These are phyloP conservation scores for Cepaea nemoralis DNA, from an alignment of 1,140 invertebrate genomes.

Conservation along the genomic window DNA sequence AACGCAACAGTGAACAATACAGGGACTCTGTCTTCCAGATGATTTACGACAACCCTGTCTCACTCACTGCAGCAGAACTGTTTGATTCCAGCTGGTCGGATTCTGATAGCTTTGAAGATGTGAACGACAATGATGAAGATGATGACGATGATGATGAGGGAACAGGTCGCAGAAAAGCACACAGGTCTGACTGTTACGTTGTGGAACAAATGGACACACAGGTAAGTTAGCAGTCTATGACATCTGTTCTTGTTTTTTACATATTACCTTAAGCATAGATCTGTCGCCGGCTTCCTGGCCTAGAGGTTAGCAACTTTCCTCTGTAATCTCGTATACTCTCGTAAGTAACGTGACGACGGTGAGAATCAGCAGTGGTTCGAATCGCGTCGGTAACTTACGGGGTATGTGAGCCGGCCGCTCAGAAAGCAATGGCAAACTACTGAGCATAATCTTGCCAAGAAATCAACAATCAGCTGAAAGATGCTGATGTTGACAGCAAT, in stretches of 20 bases:
- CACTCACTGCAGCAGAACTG: constrained; percentile 53
- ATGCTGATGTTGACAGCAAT: no score
- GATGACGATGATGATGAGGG: not conserved
- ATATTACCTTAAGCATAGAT: no score
- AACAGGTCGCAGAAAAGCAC: not conserved
- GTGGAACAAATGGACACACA: not conserved
- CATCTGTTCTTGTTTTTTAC: constrained; percentile 1
- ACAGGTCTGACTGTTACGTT: constrained; percentile 5
- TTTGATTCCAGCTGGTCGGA: constrained; percentile 64
- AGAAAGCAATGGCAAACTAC: no score
- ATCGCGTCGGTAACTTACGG: no score
- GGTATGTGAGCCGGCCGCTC: no score
- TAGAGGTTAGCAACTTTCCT: no score
- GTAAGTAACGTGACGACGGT: no score
- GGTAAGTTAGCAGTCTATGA: constrained; percentile 13
- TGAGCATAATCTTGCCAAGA: no score
- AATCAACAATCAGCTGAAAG: no score
- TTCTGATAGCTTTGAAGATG: constrained; percentile 52
- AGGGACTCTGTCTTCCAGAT: constrained; percentile 26
- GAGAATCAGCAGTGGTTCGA: no score
- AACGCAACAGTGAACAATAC: constrained; percentile 38
- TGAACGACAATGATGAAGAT: constrained; percentile 47
- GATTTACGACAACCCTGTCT: constrained; percentile 21
- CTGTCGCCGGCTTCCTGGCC: no score
- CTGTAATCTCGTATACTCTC: no score